phyloP scores from a whole-genome alignment of 92 coral and sea anemone species.

The Anthopleura xanthogrammica region DNA sequence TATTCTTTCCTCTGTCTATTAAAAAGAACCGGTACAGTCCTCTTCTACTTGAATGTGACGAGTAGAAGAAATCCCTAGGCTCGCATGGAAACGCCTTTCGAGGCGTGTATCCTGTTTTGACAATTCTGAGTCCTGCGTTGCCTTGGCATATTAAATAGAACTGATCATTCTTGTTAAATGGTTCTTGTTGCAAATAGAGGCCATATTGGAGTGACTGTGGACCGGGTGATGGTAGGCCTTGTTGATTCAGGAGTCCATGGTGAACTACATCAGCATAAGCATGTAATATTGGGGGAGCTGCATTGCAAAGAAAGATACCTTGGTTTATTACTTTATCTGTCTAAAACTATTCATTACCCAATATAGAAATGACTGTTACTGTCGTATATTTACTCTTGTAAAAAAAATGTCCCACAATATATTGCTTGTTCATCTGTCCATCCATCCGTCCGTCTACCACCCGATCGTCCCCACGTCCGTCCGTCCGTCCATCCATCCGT shows the following conservation, averaged over 20 bases:
- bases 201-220: not conserved
- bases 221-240: not conserved
- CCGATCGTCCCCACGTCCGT: no score
- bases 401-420: no score
- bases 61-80: constrained; percentile 5
- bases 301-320: no score
- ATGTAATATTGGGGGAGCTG: not conserved
- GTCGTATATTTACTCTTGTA: no score
- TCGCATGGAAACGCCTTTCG: constrained; percentile 1
- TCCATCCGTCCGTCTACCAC: no score
- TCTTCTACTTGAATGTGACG: not conserved
- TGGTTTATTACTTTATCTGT: no score
- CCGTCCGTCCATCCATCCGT: no score
- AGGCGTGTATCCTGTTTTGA: not conserved
- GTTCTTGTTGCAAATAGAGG: not conserved
- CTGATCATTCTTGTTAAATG: not conserved
- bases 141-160: not conserved
- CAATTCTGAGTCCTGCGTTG: not conserved
- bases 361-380: no score
- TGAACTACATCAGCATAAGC: not conserved
- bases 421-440: no score
- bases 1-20: not conserved
- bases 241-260: not conserved
- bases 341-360: no score
- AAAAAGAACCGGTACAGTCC: not conserved